Conservation (phyloP, 2,888 invertebrate species). For the Latrodectus elegans region DNA sequence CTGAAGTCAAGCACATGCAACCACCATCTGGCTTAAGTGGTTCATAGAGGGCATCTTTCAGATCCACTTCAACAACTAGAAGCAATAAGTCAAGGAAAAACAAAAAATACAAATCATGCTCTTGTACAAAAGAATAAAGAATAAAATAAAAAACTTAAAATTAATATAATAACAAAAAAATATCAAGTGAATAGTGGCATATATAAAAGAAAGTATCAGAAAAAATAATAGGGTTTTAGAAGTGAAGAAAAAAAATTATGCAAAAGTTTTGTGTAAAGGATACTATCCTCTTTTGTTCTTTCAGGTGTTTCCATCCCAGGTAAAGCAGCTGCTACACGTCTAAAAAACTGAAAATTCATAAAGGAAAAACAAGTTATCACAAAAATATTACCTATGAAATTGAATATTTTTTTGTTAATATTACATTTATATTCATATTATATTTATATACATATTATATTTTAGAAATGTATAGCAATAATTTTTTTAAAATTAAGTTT, state of each 20-base stretch:
- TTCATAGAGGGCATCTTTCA: conserved; percentile 95
- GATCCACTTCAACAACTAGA: conserved; percentile 97
- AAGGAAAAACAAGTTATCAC: neutral
- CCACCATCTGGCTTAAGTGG: conserved; percentile 92
- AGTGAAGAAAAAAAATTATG: neutral
- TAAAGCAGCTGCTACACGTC: conserved; percentile 97
- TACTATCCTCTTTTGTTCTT: conserved; percentile 96
- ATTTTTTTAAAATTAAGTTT: no score
- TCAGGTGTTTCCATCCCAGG: conserved; percentile 99
- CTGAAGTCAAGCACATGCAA: conserved; percentile 83
- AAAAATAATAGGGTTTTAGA: neutral
- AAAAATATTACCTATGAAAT: neutral
- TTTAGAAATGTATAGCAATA: no score
- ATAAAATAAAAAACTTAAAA: neutral
- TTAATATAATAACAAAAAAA: neutral
- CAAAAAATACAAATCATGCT: conserved; percentile 3
- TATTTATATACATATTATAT: no score
- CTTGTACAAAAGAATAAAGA: neutral
- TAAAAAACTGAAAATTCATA: conserved; percentile 86
- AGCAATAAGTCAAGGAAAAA: conserved; percentile 67
- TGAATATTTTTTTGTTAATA: no score
- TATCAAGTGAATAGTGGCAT: neutral
- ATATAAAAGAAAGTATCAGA: neutral
- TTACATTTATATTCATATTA: no score
- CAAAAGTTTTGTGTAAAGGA: conserved; percentile 73